These are phyloP conservation scores for Yoshiicerus persimilis DNA, from an alignment of 1,140 invertebrate species.

Conservation along the genomic window DNA sequence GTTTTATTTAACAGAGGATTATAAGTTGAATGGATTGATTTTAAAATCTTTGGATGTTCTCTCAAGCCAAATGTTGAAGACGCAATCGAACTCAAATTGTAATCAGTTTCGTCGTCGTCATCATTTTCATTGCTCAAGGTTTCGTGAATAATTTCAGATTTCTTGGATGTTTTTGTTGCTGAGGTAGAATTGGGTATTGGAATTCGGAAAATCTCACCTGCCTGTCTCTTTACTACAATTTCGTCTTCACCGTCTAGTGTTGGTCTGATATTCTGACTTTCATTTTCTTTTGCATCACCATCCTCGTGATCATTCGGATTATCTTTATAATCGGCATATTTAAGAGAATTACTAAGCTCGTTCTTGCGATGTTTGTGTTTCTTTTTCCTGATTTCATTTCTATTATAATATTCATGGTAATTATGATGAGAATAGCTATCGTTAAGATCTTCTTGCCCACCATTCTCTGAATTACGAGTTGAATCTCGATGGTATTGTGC, in stretches of 20 bases:
- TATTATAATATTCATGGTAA: neutral
- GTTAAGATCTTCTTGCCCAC: neutral
- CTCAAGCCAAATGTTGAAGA: neutral
- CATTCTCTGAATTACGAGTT: neutral
- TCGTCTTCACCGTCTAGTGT: neutral
- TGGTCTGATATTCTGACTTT: neutral
- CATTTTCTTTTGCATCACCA: neutral
- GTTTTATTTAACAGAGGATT: neutral
- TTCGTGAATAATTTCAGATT: neutral
- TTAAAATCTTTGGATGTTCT: neutral
- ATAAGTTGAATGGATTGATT: neutral
- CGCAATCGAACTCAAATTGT: neutral
- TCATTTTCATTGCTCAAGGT: neutral
- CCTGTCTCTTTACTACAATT: neutral
- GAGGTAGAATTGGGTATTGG: neutral
- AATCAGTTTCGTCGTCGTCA: neutral
- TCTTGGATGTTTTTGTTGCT: neutral
- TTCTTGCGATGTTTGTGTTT: neutral
- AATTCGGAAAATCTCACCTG: neutral
- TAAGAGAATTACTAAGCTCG: constrained; percentile 8
- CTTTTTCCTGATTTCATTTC: neutral
- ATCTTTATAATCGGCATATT: neutral
- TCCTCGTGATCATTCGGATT: neutral
- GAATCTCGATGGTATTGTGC: neutral
- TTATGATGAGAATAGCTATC: neutral